Conservation (phyloP, 2,797 vertebrate genomes). For the Cynopterus sphinx region DNA sequence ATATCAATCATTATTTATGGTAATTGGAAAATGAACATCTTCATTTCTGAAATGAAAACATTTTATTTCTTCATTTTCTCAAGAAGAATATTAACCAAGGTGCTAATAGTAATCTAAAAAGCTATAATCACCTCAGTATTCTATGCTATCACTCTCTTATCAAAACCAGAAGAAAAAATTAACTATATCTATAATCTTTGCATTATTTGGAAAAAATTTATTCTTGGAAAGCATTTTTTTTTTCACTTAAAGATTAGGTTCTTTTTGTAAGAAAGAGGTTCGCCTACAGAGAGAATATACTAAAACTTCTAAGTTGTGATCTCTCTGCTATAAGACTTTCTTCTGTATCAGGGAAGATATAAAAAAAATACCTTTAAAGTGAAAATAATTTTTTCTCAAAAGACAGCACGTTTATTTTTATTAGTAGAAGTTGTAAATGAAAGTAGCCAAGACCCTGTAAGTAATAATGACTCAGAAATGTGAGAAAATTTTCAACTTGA, state of each 20-base stretch:
- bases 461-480: neutral
- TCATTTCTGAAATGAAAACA: neutral
- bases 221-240: neutral
- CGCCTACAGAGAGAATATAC: neutral
- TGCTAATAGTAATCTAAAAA: neutral
- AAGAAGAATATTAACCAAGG: neutral
- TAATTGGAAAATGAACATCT: constrained; percentile 17
- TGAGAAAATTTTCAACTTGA: constrained; percentile 17
- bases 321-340: neutral
- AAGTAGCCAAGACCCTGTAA: neutral
- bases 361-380: constrained; percentile 21
- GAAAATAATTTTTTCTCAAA: constrained; percentile 46
- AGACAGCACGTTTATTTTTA: neutral
- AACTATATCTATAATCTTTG: neutral
- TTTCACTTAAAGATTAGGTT: neutral
- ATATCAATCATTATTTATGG: neutral
- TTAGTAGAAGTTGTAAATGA: constrained; percentile 39
- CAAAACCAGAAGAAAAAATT: neutral
- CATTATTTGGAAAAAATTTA: constrained; percentile 13
- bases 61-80: neutral
- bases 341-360: neutral
- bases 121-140: neutral
- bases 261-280: neutral
- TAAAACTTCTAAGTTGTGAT: constrained; percentile 3
- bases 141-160: neutral